Percentiles rank a stretch among this genome's conserved stretches.
Evolutionary conservation across 2,888 invertebrate species (phyloP).

Genomic region (Drosophila stalkeri): DNA sequence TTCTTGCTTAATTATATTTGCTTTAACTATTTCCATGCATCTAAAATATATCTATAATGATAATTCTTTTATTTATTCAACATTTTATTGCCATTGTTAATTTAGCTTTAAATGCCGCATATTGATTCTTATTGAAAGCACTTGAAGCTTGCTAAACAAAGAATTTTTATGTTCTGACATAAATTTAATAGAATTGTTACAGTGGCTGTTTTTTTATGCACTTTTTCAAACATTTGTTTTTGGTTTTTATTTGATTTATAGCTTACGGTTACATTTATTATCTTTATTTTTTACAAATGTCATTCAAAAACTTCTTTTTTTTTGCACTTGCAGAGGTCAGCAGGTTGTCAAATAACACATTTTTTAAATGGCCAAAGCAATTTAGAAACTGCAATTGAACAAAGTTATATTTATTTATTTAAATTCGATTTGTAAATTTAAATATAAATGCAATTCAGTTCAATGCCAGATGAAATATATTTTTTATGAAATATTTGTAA

Average conservation of each 20-base stretch:
- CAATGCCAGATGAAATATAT: neutral
- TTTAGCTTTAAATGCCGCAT: neutral
- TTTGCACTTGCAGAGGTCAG: constrained; percentile 16
- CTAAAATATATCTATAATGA: no score
- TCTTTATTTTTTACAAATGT: constrained; percentile 51
- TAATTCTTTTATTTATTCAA: neutral
- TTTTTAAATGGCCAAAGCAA: constrained; percentile 16
- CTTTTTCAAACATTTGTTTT: constrained; percentile 51
- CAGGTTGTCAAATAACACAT: constrained; percentile 3
- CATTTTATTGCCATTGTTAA: neutral
- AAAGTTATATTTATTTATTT: neutral
- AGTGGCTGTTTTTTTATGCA: constrained; percentile 63
- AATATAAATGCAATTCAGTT: neutral
- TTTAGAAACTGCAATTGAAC: constrained; percentile 21
- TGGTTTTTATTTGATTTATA: constrained; percentile 74
- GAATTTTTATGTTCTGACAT: constrained; percentile 20
- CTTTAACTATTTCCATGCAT: no score
- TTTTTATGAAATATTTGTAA: neutral
- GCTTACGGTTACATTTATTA: constrained; percentile 47
- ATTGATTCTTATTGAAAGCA: constrained; percentile 43
- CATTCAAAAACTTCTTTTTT: constrained; percentile 22
- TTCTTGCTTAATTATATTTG: no score
- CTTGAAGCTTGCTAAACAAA: constrained; percentile 32
- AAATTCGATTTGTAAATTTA: neutral
- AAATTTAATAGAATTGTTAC: constrained; percentile 56